Percentiles rank a stretch among this genome's conserved stretches.
These are phyloP conservation scores for Andrena hattorfiana DNA, from an alignment of 2,888 invertebrate species.

Conservation along the genomic window DNA sequence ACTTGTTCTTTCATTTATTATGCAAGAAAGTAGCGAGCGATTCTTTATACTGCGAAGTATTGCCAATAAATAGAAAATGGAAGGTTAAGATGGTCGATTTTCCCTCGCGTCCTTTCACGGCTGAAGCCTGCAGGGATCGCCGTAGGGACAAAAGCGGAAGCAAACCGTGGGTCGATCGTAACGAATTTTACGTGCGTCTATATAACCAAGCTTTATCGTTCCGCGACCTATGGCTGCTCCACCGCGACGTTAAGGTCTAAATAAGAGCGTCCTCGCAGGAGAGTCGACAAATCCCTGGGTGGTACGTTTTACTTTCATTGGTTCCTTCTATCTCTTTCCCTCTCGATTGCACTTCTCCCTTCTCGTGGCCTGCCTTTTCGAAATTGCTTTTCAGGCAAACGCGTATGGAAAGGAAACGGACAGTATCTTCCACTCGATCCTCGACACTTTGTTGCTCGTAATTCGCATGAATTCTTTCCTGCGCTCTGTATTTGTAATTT, in stretches of 20 bases:
- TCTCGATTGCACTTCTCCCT: conserved; percentile 22
- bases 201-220: conserved; percentile 78
- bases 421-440: conserved; percentile 32
- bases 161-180: conserved; percentile 69
- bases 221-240: conserved; percentile 78
- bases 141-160: conserved; percentile 55
- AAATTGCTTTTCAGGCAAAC: conserved; percentile 16
- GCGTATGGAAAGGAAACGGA: not conserved
- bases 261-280: conserved; percentile 77
- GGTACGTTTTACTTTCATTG: conserved; percentile 58
- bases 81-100: conserved; percentile 22
- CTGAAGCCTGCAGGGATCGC: conserved; percentile 39
- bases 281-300: conserved; percentile 77
- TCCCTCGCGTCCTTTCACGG: conserved; percentile 33
- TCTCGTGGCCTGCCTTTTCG: conserved; percentile 17
- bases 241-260: conserved; percentile 78
- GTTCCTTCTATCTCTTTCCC: conserved; percentile 9
- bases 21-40: too few species aligned
- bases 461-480: too few species aligned
- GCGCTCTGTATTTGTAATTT: too few species aligned
- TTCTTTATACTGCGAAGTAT: too few species aligned
- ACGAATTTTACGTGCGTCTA: conserved; percentile 77
- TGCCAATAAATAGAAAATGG: not conserved
- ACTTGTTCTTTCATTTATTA: too few species aligned
- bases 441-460: not conserved